Percentiles rank a stretch among this genome's conserved stretches.
phyloP scores from a whole-genome alignment of 2,888 invertebrate genomes.

The Dolichopus griseipennis region DNA sequence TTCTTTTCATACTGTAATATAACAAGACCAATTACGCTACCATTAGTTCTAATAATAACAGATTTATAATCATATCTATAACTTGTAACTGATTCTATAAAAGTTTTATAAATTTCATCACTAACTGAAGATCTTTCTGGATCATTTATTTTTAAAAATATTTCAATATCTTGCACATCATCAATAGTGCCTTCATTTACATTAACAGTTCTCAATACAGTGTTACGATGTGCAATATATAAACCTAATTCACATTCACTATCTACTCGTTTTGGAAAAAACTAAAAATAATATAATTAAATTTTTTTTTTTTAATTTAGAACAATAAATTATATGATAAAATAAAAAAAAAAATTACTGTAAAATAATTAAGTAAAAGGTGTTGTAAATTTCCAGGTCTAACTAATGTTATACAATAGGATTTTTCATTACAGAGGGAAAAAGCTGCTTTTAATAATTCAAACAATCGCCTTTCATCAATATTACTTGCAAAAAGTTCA shows the following conservation, averaged over 20 bases:
- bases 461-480: conserved; percentile 45
- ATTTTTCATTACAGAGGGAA: conserved; percentile 51
- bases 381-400: conserved; percentile 7
- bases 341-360: no score
- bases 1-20: no score
- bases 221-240: background rate
- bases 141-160: background rate
- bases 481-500: conserved; percentile 48
- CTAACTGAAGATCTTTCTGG: background rate
- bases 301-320: background rate
- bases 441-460: conserved; percentile 55
- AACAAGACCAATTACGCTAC: no score
- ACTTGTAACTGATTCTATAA: no score
- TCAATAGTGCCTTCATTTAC: background rate
- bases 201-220: background rate
- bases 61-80: no score
- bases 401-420: conserved; percentile 34
- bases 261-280: background rate
- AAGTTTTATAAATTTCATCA: no score
- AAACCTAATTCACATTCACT: background rate
- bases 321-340: no score
- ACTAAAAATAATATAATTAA: background rate
- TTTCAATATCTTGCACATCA: background rate
- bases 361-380: background rate
- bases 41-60: no score